A percentile compares a stretch with the other conserved stretches of the same genome.
These are phyloP conservation scores for Orgyia antiqua DNA, from an alignment of 2,888 invertebrate genomes.

Conservation along the genomic window DNA sequence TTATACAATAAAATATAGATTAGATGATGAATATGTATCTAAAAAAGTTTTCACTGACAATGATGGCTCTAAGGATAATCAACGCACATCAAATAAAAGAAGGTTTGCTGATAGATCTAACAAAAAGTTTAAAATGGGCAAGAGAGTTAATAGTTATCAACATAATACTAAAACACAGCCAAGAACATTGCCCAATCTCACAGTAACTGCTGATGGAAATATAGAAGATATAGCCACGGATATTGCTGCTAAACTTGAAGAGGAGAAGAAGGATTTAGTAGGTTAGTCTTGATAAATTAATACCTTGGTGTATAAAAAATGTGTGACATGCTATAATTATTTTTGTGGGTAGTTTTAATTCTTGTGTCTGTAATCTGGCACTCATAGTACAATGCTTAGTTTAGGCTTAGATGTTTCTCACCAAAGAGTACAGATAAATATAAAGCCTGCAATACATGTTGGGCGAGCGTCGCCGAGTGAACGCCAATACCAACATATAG, in stretches of 20 bases:
- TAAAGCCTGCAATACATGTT: too few relatives aligned
- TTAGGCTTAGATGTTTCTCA: too few relatives aligned
- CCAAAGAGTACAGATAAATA: too few relatives aligned
- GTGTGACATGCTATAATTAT: too few relatives aligned
- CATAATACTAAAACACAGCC: conserved; percentile 72
- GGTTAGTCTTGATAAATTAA: too few relatives aligned
- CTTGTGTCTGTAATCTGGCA: too few relatives aligned
- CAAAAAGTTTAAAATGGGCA: conserved; percentile 75
- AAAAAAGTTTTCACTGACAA: conserved; percentile 55
- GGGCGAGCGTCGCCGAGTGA: too few relatives aligned
- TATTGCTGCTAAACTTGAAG: conserved; percentile 84
- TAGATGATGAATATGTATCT: conserved; percentile 70
- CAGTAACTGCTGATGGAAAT: conserved; percentile 65
- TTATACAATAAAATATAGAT: conserved; percentile 80
- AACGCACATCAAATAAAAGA: conserved; percentile 72
- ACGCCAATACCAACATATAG: too few relatives aligned
- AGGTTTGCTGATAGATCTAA: conserved; percentile 78
- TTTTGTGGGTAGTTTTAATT: too few relatives aligned
- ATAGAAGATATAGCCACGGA: conserved; percentile 82
- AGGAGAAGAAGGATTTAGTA: conserved; percentile 85
- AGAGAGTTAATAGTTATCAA: conserved; percentile 61
- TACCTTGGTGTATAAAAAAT: too few relatives aligned
- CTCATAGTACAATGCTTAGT: too few relatives aligned
- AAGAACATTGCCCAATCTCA: conserved; percentile 79
- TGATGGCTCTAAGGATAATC: conserved; percentile 31